Evolutionary conservation across 2,888 invertebrate species (phyloP).

Genomic region (Sarcophaga carnaria): DNA sequence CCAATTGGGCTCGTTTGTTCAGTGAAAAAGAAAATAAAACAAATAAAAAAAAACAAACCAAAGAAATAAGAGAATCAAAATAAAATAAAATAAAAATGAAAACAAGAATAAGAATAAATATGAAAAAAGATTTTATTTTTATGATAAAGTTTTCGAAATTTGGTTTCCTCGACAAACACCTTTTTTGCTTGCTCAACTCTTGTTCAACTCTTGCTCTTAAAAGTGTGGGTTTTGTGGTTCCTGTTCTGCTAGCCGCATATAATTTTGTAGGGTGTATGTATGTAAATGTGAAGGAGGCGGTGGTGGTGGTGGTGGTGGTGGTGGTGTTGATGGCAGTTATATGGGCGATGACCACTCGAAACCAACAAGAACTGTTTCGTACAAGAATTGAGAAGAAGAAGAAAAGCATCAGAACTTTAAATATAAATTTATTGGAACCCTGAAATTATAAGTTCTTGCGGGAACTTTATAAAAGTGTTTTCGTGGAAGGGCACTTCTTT

Average conservation of each 20-base stretch:
- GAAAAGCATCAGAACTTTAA: slow-evolving; percentile 3
- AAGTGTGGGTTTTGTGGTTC: neutral
- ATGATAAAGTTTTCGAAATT: slow-evolving; percentile 16
- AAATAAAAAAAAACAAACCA: neutral
- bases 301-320: slow-evolving; percentile 7
- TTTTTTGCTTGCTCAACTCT: slow-evolving; percentile 1
- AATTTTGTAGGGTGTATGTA: neutral
- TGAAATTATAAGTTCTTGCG: slow-evolving; percentile 42
- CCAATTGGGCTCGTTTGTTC: slow-evolving; percentile 31
- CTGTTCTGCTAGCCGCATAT: neutral
- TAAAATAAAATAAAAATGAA: neutral
- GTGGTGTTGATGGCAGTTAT: no score
- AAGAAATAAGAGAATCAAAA: neutral
- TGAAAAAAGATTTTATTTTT: neutral
- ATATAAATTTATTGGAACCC: slow-evolving; percentile 50
- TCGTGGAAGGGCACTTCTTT: slow-evolving; percentile 4
- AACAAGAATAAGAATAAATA: neutral
- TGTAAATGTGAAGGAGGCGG: neutral
- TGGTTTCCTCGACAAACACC: slow-evolving; percentile 21
- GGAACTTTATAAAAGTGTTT: slow-evolving; percentile 41
- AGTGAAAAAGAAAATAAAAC: slow-evolving; percentile 36
- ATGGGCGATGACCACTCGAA: slow-evolving; percentile 48
- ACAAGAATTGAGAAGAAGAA: neutral
- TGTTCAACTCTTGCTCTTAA: neutral
- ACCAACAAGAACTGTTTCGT: neutral